Evolutionary conservation across 2,113 vertebrate genomes (phyloP), one percentile per base, ranked within the genome.

Genomic region (Labeo catla): DNA sequence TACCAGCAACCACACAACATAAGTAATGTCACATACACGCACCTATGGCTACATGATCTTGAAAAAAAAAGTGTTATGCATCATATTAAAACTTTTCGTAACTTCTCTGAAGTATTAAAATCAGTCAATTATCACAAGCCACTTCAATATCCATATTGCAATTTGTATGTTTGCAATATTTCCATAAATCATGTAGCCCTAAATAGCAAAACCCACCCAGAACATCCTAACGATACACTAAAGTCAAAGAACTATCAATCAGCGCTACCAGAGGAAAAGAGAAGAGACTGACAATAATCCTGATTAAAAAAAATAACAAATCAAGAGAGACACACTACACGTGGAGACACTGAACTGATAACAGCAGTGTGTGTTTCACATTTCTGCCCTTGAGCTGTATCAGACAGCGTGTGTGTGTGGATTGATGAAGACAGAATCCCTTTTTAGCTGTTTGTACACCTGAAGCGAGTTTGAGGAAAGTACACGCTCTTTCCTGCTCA

Each of bases 381-480:
- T 74, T 39, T 0, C 39, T 72, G 39, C 68, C 68, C 68, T 72
- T 72, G 39, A 72, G 39, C 68, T 72, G 21, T 21, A 72, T 43
- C 36, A 45, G 16, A 2, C 12, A 0, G 15, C 39, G 66, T 43
- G 66, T 43, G 68, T 43, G 66, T 70, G 36, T 70, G 66, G 78
- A 5, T 36, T 39, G 47, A 72, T 72, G 47, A 8, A 72, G 28
- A 72, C 47, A 50, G 47, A 8, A 13, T 72, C 81, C 19, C 12
- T 59, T 23, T 73, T 73, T 45, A 83, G 19, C 81, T 73, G 52
- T 73, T 54, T 70, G 81, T 73, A 10, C 81, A 83, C 68, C 50
- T 83, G 50, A 83, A 81, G 19, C 39, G 21, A 34, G 79, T 81
- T 28, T 65, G 43, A 65, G 80, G 9, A 12, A 82, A 50, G 61